These are phyloP conservation scores for Intellagama lesueurii DNA, from an alignment of 2,797 vertebrate genomes.

Conservation along the genomic window DNA sequence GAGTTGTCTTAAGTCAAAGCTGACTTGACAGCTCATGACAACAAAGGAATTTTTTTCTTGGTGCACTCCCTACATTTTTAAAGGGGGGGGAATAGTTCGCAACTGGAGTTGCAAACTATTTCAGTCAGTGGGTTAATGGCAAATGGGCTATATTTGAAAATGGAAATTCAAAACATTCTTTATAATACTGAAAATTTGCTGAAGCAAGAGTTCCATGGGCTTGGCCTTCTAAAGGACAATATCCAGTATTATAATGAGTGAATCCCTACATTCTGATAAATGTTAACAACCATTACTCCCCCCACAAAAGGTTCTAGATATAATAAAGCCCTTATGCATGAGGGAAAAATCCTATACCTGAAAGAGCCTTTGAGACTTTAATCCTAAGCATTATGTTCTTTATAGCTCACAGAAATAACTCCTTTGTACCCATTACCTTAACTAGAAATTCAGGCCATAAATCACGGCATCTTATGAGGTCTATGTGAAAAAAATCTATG, in stretches of 20 bases:
- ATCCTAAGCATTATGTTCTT: slow-evolving; percentile 1
- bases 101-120: background rate
- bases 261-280: background rate
- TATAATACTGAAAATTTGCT: background rate
- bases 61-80: too few species aligned
- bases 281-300: background rate
- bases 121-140: background rate
- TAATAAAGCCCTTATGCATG: background rate
- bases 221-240: background rate
- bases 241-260: background rate
- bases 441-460: background rate
- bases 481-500: background rate
- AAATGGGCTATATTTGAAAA: background rate
- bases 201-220: background rate
- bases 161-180: background rate
- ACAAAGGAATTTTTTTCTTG: too few species aligned
- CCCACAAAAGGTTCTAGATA: background rate
- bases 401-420: background rate
- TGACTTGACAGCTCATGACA: background rate
- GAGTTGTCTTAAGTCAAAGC: too few species aligned
- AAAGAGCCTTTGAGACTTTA: background rate
- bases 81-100: background rate
- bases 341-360: background rate
- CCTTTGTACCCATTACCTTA: background rate
- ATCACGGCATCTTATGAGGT: background rate